Evolutionary conservation across 1,140 invertebrate species (phyloP).

Genomic region (Trigoniulus corallinus): DNA sequence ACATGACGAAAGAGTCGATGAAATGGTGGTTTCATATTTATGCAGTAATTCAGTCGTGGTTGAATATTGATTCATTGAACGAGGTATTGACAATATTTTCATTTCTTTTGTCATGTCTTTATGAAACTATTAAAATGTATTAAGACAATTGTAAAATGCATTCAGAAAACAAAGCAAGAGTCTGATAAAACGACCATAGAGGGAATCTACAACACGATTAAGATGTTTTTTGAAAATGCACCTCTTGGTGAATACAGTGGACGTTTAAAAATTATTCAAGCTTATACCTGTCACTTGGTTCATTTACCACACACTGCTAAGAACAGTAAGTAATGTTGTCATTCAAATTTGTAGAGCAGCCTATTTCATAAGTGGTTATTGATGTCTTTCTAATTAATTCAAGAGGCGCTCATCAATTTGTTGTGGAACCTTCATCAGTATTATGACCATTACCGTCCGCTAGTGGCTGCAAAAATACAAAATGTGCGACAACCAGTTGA

Average conservation of each 20-base stretch:
- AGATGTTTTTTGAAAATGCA: conserved; percentile 69
- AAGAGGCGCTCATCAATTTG: conserved; percentile 41
- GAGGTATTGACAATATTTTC: not conserved
- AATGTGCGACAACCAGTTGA: conserved; percentile 59
- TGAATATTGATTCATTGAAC: conserved; percentile 12
- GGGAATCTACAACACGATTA: conserved; percentile 29
- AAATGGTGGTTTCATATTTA: conserved; percentile 88
- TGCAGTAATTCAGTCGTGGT: conserved; percentile 39
- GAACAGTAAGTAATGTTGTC: conserved; percentile 22
- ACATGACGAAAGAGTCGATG: conserved; percentile 40
- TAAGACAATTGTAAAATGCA: not conserved
- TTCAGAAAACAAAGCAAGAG: not conserved
- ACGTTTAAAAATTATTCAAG: conserved; percentile 56
- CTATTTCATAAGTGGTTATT: not conserved
- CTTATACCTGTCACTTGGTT: conserved; percentile 56
- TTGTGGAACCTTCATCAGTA: conserved; percentile 75
- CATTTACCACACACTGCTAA: conserved; percentile 28
- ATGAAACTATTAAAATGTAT: not conserved
- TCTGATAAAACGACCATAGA: conserved; percentile 15
- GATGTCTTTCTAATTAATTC: conserved; percentile 12
- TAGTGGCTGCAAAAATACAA: conserved; percentile 44
- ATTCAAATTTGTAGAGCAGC: not conserved
- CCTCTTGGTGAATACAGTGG: conserved; percentile 63
- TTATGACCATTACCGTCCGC: conserved; percentile 56
- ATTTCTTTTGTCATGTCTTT: not conserved